Percentiles rank a stretch among this genome's conserved stretches.
These are phyloP conservation scores for Arothron firmamentum DNA, from an alignment of 2,113 vertebrate genomes.

Conservation along the genomic window DNA sequence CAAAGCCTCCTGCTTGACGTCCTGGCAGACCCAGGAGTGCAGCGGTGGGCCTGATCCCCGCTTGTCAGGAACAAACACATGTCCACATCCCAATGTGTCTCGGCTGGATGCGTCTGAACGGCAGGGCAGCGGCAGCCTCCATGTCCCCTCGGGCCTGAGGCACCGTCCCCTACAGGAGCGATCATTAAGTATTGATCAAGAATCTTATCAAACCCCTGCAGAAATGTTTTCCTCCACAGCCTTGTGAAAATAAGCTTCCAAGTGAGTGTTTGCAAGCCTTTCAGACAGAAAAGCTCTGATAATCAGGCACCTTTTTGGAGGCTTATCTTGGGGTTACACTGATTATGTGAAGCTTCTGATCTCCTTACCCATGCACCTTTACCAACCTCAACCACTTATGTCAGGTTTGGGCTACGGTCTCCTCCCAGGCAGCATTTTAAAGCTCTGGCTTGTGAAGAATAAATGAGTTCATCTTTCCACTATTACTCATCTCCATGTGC, in stretches of 20 bases:
- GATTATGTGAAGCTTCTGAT: not conserved
- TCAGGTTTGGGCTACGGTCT: not conserved
- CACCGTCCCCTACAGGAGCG: not conserved
- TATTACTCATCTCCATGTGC: constrained; percentile 39
- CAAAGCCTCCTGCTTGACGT: too few relatives aligned
- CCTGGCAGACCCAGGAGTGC: too few relatives aligned
- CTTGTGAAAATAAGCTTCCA: not conserved
- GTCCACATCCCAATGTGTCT: too few relatives aligned
- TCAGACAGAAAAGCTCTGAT: not conserved
- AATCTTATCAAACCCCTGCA: constrained; percentile 27
- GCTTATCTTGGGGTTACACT: not conserved
- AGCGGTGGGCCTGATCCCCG: too few relatives aligned
- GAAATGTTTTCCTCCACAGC: not conserved
- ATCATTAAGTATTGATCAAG: constrained; percentile 25
- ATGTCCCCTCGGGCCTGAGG: constrained; percentile 11
- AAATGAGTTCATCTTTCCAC: constrained; percentile 9
- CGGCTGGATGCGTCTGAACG: too few relatives aligned
- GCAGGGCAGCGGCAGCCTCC: not conserved
- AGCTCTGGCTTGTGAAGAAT: constrained; percentile 27
- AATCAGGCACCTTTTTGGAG: not conserved
- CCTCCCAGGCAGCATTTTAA: not conserved
- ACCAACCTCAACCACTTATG: not conserved
- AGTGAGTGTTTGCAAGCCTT: constrained; percentile 14
- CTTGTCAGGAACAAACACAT: too few relatives aligned
- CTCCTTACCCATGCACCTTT: not conserved